A percentile compares a stretch with the other conserved stretches of the same genome.
phyloP scores from a whole-genome alignment of 2,113 vertebrate genomes.

The Catharus fuscescens region DNA sequence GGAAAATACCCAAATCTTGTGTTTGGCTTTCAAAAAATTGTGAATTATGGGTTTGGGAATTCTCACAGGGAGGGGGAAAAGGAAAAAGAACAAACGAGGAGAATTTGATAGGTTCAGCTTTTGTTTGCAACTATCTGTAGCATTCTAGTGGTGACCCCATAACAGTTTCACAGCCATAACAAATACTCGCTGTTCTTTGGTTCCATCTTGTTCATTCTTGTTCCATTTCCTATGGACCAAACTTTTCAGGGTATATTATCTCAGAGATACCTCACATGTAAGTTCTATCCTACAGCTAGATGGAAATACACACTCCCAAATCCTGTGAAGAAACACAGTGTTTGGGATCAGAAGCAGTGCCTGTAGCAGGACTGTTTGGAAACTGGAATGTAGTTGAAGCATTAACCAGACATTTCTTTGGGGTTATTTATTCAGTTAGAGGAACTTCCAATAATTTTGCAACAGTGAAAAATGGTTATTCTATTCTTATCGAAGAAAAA shows the following conservation, averaged over 20 bases:
- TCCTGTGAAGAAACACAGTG: fast-evolving
- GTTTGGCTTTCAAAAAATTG: not conserved
- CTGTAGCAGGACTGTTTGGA: not conserved
- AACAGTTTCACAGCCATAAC: not conserved
- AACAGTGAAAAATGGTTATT: not conserved
- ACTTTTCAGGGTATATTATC: not conserved
- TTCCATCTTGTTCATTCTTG: not conserved
- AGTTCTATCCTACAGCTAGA: not conserved
- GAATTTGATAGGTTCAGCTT: not conserved
- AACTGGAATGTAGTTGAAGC: not conserved
- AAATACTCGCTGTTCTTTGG: not conserved
- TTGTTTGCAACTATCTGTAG: not conserved
- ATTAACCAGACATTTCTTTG: not conserved
- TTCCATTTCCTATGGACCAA: not conserved
- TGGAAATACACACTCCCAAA: not conserved
- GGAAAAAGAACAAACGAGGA: fast-evolving
- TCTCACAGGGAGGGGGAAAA: not conserved
- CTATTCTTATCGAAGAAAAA: not conserved
- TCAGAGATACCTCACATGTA: not conserved
- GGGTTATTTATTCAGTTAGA: not conserved
- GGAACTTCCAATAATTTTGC: not conserved
- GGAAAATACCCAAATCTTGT: not conserved
- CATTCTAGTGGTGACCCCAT: not conserved
- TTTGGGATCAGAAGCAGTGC: not conserved
- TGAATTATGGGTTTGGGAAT: not conserved